Percentiles rank a stretch among this genome's conserved stretches.
Conservation (phyloP, 2,888 invertebrate species). For the Lissonota sp. region DNA sequence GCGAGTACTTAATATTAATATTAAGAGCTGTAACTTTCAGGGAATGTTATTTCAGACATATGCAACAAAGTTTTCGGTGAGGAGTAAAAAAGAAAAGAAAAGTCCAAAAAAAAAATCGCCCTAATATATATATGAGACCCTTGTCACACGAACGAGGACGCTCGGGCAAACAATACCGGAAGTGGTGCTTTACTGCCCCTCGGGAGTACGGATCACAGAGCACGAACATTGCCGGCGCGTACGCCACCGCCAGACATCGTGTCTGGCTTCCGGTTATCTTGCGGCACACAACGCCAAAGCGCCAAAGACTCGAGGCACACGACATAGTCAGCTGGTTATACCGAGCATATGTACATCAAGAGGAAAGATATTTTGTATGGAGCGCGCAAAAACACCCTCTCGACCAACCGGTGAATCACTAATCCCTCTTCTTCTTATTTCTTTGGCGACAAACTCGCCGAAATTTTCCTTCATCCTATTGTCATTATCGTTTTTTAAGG, state of each 20-base stretch:
- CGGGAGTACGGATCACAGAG: constrained; percentile 59
- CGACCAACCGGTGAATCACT: constrained; percentile 32
- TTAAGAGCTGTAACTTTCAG: too few species aligned
- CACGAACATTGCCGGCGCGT: constrained; percentile 50
- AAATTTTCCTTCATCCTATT: too few species aligned
- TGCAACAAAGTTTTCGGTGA: too few species aligned
- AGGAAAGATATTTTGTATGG: constrained; percentile 6
- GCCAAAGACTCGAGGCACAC: constrained; percentile 7
- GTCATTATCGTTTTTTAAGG: too few species aligned
- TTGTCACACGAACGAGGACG: constrained; percentile 47
- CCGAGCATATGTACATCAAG: background rate
- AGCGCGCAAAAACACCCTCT: constrained; percentile 12
- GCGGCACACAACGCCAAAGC: constrained; percentile 38
- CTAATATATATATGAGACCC: constrained; percentile 34
- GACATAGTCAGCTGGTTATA: constrained; percentile 55
- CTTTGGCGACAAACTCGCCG: too few species aligned
- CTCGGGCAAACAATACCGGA: constrained; percentile 62
- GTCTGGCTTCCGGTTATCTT: constrained; percentile 65
- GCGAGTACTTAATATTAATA: too few species aligned
- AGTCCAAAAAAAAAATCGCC: too few species aligned
- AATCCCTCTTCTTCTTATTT: background rate
- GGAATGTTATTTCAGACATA: too few species aligned
- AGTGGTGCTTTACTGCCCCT: constrained; percentile 63
- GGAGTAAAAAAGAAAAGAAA: too few species aligned
- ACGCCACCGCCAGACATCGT: constrained; percentile 47